A percentile compares a stretch with the other conserved stretches of the same genome.
These are phyloP conservation scores for Leptosomus discolor DNA, from an alignment of 2,113 vertebrate species.

Conservation along the genomic window DNA sequence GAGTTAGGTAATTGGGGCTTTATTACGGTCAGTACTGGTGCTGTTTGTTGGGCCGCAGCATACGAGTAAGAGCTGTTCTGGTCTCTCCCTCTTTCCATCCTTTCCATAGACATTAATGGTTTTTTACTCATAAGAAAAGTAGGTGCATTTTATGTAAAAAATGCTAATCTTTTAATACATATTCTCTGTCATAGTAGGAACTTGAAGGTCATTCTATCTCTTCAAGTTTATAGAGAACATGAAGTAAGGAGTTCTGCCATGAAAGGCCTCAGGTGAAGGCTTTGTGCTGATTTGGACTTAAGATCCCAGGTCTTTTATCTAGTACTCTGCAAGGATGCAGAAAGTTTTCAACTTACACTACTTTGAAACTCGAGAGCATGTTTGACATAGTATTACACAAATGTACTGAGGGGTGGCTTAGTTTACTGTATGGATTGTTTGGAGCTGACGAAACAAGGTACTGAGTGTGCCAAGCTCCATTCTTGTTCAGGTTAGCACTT, in stretches of 20 bases:
- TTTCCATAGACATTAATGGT: not conserved
- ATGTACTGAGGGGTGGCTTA: not conserved
- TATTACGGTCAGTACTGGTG: not conserved
- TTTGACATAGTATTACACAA: not conserved
- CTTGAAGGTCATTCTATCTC: not conserved
- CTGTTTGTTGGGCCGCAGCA: not conserved
- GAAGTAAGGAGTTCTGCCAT: not conserved
- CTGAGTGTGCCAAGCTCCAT: not conserved
- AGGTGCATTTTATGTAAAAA: not conserved
- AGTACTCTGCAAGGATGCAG: not conserved
- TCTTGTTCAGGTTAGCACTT: not conserved
- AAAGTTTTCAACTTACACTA: not conserved
- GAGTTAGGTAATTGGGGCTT: constrained; percentile 7
- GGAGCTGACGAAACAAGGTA: not conserved
- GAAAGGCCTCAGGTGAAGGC: not conserved
- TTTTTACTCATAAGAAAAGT: not conserved
- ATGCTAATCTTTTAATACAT: not conserved
- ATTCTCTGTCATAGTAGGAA: not conserved
- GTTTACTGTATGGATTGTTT: not conserved
- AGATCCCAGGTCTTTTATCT: not conserved
- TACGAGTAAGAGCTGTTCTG: not conserved
- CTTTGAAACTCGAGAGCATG: not conserved
- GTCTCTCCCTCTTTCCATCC: not conserved
- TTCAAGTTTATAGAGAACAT: not conserved
- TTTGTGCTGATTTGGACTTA: not conserved